phyloP scores from a whole-genome alignment of 2,113 vertebrate genomes.

The Petroica traversi region DNA sequence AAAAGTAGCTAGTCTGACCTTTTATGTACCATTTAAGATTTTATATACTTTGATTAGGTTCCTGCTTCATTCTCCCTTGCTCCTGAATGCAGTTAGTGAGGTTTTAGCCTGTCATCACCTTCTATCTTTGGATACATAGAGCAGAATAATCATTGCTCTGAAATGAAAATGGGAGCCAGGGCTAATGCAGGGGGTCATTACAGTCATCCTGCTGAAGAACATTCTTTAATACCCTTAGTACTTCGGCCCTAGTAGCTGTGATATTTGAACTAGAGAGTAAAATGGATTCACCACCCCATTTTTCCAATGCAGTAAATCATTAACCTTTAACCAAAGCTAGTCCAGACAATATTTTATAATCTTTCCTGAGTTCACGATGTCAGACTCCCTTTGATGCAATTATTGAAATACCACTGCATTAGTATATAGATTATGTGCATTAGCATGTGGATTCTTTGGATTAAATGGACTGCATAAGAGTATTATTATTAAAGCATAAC shows the following conservation, averaged over 20 bases:
- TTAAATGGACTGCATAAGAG: slow-evolving; percentile 18
- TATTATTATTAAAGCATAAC: neutral
- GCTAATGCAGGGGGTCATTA: slow-evolving; percentile 51
- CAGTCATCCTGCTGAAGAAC: slow-evolving; percentile 7
- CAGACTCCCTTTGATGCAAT: neutral
- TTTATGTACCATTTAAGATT: slow-evolving; percentile 36
- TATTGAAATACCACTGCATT: slow-evolving; percentile 37
- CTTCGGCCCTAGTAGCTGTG: neutral
- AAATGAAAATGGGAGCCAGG: slow-evolving; percentile 41
- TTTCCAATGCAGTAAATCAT: slow-evolving; percentile 5
- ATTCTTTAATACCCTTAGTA: slow-evolving; percentile 30
- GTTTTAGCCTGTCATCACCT: slow-evolving; percentile 33
- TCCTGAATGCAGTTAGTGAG: neutral
- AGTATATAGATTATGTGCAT: slow-evolving; percentile 23
- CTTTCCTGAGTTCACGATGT: slow-evolving; percentile 6
- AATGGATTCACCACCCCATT: slow-evolving; percentile 1
- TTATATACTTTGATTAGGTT: slow-evolving; percentile 18
- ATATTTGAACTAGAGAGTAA: neutral
- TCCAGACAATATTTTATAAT: slow-evolving; percentile 5
- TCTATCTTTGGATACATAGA: slow-evolving; percentile 5
- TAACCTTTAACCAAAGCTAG: slow-evolving; percentile 27
- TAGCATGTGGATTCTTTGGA: neutral
- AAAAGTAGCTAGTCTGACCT: slow-evolving; percentile 7
- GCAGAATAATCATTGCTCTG: slow-evolving; percentile 8
- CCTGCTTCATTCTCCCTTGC: neutral